A percentile compares a stretch with the other conserved stretches of the same genome.
These are phyloP conservation scores for Minunthozetes semirufus DNA, from an alignment of 2,888 invertebrate genomes.

Conservation along the genomic window DNA sequence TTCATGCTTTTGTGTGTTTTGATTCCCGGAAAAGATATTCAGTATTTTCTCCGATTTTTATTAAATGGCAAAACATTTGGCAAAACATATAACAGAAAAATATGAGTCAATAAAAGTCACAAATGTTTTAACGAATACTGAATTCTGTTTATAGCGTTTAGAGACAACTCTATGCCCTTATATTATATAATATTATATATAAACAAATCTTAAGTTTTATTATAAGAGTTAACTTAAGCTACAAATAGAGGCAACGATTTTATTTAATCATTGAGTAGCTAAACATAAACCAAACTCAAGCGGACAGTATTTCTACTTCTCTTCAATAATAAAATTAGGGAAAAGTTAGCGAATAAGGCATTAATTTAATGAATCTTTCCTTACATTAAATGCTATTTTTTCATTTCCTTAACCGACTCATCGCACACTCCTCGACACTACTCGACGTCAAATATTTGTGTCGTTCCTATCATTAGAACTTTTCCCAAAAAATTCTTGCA, in stretches of 20 bases:
- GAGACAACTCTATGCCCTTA: no score
- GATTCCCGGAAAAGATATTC: no score
- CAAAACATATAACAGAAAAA: neutral
- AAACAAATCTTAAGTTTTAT: neutral
- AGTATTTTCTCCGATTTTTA: neutral
- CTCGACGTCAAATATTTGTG: no score
- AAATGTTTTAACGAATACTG: slow-evolving; percentile 5
- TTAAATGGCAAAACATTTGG: neutral
- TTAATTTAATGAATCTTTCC: neutral
- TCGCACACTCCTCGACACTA: neutral
- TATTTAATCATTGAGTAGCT: slow-evolving; percentile 22
- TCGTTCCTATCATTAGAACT: no score
- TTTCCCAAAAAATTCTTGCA: no score
- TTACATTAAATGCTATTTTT: slow-evolving; percentile 3
- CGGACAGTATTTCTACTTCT: neutral
- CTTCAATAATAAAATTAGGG: slow-evolving; percentile 1
- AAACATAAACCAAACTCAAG: neutral
- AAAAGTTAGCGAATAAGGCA: slow-evolving; percentile 3
- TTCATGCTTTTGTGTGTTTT: no score
- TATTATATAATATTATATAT: no score
- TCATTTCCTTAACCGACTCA: neutral
- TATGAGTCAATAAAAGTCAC: slow-evolving; percentile 21
- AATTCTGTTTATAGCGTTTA: neutral
- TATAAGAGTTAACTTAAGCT: neutral
- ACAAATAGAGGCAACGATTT: neutral